A percentile compares a stretch with the other conserved stretches of the same genome.
These are phyloP conservation scores for Myoxocephalus aenaeus DNA, from an alignment of 2,797 vertebrate species.

Conservation along the genomic window DNA sequence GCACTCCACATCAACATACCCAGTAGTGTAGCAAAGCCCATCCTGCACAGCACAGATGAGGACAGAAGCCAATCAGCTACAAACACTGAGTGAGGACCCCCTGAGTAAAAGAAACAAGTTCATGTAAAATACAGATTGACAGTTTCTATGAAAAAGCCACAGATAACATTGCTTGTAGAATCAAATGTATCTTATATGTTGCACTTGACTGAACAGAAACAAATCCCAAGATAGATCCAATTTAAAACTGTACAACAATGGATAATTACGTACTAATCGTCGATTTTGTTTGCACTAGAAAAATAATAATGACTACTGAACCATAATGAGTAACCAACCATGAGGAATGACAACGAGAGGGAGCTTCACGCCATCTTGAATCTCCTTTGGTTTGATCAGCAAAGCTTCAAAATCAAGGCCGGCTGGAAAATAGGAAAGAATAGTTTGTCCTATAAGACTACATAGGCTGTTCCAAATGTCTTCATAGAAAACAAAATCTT, in stretches of 20 bases:
- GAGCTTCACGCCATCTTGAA: constrained; percentile 80
- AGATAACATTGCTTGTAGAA: not conserved
- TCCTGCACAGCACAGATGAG: constrained; percentile 86
- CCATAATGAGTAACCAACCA: constrained; percentile 81
- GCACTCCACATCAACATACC: constrained; percentile 82
- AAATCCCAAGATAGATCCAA: constrained; percentile 17
- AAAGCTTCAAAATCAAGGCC: constrained; percentile 93
- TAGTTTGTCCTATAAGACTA: not conserved
- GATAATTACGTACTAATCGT: not conserved
- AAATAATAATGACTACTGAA: not conserved
- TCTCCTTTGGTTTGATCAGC: constrained; percentile 88
- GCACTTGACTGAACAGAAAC: constrained; percentile 27
- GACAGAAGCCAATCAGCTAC: constrained; percentile 92
- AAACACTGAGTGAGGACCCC: constrained; percentile 92
- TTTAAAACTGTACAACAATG: not conserved
- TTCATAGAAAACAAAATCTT: not conserved
- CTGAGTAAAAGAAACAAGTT: constrained; percentile 74
- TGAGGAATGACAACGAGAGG: constrained; percentile 94
- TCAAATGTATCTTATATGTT: constrained; percentile 20
- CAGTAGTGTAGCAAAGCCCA: constrained; percentile 91
- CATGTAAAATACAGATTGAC: not conserved
- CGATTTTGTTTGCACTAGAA: not conserved
- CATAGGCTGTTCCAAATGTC: not conserved
- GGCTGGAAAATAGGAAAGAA: constrained; percentile 74
- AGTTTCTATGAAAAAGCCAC: not conserved